phyloP scores from a whole-genome alignment of 2,888 invertebrate genomes.

The Apomyelois bistriatella region DNA sequence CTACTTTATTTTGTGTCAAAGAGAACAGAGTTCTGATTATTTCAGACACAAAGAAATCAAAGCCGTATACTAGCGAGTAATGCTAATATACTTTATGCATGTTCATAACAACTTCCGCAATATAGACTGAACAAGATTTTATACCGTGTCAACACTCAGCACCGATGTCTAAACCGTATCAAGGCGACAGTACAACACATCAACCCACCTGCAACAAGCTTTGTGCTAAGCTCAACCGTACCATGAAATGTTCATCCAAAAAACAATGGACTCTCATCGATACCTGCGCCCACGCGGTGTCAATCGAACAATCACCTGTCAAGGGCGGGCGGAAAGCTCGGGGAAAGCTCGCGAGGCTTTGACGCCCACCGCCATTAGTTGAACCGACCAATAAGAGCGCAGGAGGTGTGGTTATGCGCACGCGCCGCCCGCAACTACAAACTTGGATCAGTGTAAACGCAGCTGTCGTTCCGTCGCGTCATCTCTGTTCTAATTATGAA shows the following conservation, averaged over 20 bases:
- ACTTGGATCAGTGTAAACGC: constrained; percentile 62
- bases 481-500: constrained; percentile 50
- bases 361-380: constrained; percentile 52
- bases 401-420: constrained; percentile 61
- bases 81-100: neutral
- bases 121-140: neutral
- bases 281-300: constrained; percentile 62
- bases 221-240: constrained; percentile 12
- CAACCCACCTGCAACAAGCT: constrained; percentile 7
- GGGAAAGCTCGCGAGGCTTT: constrained; percentile 59
- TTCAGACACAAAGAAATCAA: too few relatives aligned
- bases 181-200: constrained; percentile 7
- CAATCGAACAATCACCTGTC: constrained; percentile 62
- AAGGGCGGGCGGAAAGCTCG: constrained; percentile 68
- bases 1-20: too few relatives aligned
- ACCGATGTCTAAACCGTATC: constrained; percentile 6
- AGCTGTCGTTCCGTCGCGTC: constrained; percentile 63
- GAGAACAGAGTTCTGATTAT: too few relatives aligned
- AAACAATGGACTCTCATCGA: constrained; percentile 49
- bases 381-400: constrained; percentile 45
- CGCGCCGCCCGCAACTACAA: constrained; percentile 60
- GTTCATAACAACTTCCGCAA: constrained; percentile 6
- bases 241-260: constrained; percentile 27
- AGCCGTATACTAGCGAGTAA: neutral
- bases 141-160: constrained; percentile 9